Evolutionary conservation across 2,113 vertebrate genomes (phyloP).

Genomic region (Aleadryas rufinucha): DNA sequence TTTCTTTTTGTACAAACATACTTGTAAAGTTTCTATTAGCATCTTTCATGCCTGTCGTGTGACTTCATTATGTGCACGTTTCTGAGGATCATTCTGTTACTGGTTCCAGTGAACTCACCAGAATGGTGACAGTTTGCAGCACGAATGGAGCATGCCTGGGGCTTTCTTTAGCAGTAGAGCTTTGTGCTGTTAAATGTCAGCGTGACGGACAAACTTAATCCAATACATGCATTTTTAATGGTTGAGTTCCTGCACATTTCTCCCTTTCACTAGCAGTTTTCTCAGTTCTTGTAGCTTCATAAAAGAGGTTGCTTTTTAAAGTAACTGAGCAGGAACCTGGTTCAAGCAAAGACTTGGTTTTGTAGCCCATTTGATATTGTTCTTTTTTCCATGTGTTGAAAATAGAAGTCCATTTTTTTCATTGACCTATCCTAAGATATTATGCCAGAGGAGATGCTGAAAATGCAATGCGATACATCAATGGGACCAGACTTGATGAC

Average conservation of each 20-base stretch:
- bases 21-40: accelerated
- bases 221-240: accelerated
- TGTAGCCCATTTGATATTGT: neutral
- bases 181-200: neutral
- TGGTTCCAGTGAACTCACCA: neutral
- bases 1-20: neutral
- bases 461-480: constrained; percentile 85
- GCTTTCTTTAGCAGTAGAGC: neutral
- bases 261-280: neutral
- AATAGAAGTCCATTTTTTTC: neutral
- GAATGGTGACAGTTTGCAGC: neutral
- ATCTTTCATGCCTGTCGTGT: accelerated
- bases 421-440: constrained; percentile 68
- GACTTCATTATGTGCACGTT: accelerated
- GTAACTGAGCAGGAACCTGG: neutral
- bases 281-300: neutral
- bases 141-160: accelerated
- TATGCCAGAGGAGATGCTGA: constrained; percentile 81
- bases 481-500: constrained; percentile 84
- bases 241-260: neutral
- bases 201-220: neutral
- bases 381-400: neutral
- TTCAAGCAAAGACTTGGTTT: neutral
- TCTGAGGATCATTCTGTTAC: neutral
- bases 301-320: neutral